Evolutionary conservation across 2,888 invertebrate genomes (phyloP).

Genomic region (Acrobasis consociella): DNA sequence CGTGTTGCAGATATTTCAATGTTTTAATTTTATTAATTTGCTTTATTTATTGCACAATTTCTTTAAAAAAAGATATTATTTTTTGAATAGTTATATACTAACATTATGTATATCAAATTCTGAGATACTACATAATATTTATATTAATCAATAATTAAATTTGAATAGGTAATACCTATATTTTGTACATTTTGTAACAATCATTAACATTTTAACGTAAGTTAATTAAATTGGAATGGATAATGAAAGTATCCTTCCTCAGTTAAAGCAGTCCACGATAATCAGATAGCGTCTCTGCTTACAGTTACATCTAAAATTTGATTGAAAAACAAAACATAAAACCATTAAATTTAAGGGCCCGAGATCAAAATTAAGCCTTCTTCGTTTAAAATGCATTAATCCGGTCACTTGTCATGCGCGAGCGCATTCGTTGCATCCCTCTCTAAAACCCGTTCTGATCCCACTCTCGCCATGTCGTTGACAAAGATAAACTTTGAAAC

Average conservation of each 20-base stretch:
- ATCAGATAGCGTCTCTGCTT: slow-evolving; percentile 15
- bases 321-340: slow-evolving; percentile 52
- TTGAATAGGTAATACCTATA: too few relatives aligned
- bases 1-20: too few relatives aligned
- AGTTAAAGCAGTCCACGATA: background rate
- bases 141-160: too few relatives aligned
- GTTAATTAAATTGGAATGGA: too few relatives aligned
- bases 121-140: too few relatives aligned
- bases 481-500: slow-evolving; percentile 65
- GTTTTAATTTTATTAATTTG: too few relatives aligned
- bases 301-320: slow-evolving; percentile 30
- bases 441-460: slow-evolving; percentile 74
- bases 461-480: slow-evolving; percentile 57
- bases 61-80: too few relatives aligned
- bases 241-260: background rate
- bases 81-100: too few relatives aligned
- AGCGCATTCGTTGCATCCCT: slow-evolving; percentile 59
- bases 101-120: too few relatives aligned
- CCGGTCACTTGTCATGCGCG: slow-evolving; percentile 79
- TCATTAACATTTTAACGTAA: too few relatives aligned
- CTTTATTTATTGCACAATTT: too few relatives aligned
- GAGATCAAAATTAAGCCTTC: slow-evolving; percentile 80
- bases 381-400: slow-evolving; percentile 82
- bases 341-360: slow-evolving; percentile 72
- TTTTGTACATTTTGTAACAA: too few relatives aligned